A percentile compares a stretch with the other conserved stretches of the same genome.
These are phyloP conservation scores for Sander vitreus DNA, from an alignment of 2,113 vertebrate species.

Conservation along the genomic window DNA sequence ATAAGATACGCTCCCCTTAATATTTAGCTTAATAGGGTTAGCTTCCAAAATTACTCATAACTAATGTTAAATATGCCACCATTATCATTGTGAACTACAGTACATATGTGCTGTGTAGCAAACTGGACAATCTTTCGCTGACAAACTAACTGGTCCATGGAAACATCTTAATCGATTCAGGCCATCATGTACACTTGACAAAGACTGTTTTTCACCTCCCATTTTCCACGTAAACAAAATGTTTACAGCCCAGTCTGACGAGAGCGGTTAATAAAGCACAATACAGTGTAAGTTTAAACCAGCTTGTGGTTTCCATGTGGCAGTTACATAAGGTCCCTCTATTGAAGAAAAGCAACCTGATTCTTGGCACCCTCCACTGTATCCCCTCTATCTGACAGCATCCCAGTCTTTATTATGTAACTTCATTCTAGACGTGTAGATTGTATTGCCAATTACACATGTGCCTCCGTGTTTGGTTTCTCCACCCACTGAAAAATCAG, in stretches of 20 bases:
- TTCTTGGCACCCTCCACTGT: slow-evolving; percentile 50
- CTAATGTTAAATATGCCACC: neutral
- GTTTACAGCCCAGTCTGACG: slow-evolving; percentile 30
- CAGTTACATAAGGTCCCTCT: slow-evolving; percentile 58
- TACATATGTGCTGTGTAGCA: neutral
- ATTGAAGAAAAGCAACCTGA: slow-evolving; percentile 70
- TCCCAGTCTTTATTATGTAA: slow-evolving; percentile 58
- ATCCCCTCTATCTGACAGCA: slow-evolving; percentile 46
- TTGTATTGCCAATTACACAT: slow-evolving; percentile 68
- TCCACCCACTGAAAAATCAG: slow-evolving; percentile 10
- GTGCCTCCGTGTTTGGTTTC: slow-evolving; percentile 52
- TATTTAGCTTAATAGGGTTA: no score
- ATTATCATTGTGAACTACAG: neutral
- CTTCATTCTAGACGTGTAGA: slow-evolving; percentile 62
- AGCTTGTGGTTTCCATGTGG: slow-evolving; percentile 62
- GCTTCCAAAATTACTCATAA: no score
- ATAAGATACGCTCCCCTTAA: no score
- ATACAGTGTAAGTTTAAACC: slow-evolving; percentile 73
- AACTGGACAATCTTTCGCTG: slow-evolving; percentile 13
- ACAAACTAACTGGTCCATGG: neutral
- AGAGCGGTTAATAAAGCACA: slow-evolving; percentile 54
- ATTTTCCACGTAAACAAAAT: slow-evolving; percentile 45
- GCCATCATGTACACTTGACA: slow-evolving; percentile 7
- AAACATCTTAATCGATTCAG: slow-evolving; percentile 10
- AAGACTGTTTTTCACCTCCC: slow-evolving; percentile 31